Conservation (phyloP, 2,113 vertebrate genomes). For the human (Homo sapiens) region GRCh38 chr20:2836001-2836500, state of each 20-base stretch:
- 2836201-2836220: conserved; percentile 34
- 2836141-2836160: conserved; percentile 63
- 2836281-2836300: conserved; percentile 66
- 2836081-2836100: conserved; percentile 65
- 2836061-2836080: conserved; percentile 61
- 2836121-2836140: conserved; percentile 62
- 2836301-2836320: conserved; percentile 67
- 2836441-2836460: background rate
- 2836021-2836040: conserved; percentile 58
- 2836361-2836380: background rate
- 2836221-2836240: conserved; percentile 60
- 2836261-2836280: conserved; percentile 64
- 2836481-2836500: background rate
- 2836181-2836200: conserved; percentile 49
- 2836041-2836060: conserved; percentile 59
- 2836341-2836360: background rate
- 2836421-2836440: background rate
- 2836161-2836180: conserved; percentile 58
- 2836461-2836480: background rate
- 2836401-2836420: background rate
- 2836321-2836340: conserved; percentile 50
- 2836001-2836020: background rate
- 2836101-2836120: conserved; percentile 69
- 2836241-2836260: conserved; percentile 57
- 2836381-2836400: background rate